phyloP scores from a whole-genome alignment of 1,140 invertebrate genomes.

The Mercenaria mercenaria region DNA sequence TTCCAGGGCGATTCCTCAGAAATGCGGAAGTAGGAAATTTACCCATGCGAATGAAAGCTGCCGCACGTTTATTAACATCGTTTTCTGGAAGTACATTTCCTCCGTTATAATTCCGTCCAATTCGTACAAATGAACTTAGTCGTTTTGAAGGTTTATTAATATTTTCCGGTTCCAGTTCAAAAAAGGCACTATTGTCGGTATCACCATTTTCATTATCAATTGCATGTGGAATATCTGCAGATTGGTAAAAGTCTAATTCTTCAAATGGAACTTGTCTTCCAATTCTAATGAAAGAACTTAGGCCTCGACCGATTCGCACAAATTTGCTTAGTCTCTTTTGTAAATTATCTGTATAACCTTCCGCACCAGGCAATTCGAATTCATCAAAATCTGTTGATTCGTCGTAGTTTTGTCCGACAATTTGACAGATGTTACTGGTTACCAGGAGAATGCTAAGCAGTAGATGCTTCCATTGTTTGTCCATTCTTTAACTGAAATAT shows the following conservation, averaged over 20 bases:
- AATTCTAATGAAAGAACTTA: conserved; percentile 59
- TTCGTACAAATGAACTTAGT: conserved; percentile 41
- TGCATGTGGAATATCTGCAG: not conserved
- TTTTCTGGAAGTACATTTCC: not conserved
- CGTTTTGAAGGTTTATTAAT: not conserved
- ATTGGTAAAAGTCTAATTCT: not conserved
- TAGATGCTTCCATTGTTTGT: not conserved
- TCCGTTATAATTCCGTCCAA: not conserved
- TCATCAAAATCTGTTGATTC: not conserved
- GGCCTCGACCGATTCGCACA: conserved; percentile 58
- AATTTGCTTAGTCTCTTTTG: conserved; percentile 62
- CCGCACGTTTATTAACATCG: conserved; percentile 13
- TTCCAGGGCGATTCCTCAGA: not conserved
- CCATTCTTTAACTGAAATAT: conserved; percentile 4
- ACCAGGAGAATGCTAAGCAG: not conserved
- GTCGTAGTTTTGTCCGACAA: not conserved
- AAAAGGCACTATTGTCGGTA: conserved; percentile 11
- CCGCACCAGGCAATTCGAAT: not conserved
- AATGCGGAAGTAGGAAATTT: conserved; percentile 54
- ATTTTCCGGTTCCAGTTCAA: not conserved
- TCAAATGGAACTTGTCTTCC: conserved; percentile 30
- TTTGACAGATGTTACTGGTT: not conserved
- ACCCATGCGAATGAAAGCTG: conserved; percentile 59
- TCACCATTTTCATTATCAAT: not conserved
- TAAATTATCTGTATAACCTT: not conserved